Evolutionary conservation across 2,888 invertebrate species (phyloP).

Genomic region (Andrena dorsata): DNA sequence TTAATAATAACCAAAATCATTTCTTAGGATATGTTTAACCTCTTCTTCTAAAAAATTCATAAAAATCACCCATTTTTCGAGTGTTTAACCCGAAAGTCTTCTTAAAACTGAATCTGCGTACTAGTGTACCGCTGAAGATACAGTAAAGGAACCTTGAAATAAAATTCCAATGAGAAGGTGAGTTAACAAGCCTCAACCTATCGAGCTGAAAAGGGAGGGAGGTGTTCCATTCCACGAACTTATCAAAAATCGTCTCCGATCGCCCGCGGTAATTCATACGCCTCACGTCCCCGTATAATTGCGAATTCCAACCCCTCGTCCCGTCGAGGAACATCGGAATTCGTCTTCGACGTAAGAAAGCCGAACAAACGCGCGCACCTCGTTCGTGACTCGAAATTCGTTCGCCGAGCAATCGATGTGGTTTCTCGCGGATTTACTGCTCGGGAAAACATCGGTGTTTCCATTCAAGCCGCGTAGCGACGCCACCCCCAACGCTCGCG

Average conservation of each 20-base stretch:
- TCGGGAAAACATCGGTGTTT: not conserved
- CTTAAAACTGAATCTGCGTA: no score
- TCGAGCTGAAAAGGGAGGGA: no score
- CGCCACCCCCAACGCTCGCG: not conserved
- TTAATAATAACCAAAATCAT: no score
- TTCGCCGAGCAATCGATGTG: not conserved
- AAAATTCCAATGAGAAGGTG: no score
- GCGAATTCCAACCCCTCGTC: conserved; percentile 15
- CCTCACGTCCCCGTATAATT: conserved; percentile 24
- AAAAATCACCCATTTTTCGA: no score
- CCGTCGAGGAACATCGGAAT: conserved; percentile 13
- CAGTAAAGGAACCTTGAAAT: no score
- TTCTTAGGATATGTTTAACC: no score
- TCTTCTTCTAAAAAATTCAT: no score
- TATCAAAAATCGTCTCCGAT: not conserved
- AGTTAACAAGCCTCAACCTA: no score
- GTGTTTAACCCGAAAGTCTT: no score
- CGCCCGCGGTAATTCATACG: conserved; percentile 13
- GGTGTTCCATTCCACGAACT: not conserved
- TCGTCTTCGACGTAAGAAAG: not conserved
- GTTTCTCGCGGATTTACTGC: conserved; percentile 6
- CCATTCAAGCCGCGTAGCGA: not conserved
- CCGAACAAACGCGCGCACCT: not conserved
- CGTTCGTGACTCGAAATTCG: conserved; percentile 15
- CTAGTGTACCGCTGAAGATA: no score